Conservation (phyloP, 2,113 vertebrate genomes). For the Poicephalus gulielmi region DNA sequence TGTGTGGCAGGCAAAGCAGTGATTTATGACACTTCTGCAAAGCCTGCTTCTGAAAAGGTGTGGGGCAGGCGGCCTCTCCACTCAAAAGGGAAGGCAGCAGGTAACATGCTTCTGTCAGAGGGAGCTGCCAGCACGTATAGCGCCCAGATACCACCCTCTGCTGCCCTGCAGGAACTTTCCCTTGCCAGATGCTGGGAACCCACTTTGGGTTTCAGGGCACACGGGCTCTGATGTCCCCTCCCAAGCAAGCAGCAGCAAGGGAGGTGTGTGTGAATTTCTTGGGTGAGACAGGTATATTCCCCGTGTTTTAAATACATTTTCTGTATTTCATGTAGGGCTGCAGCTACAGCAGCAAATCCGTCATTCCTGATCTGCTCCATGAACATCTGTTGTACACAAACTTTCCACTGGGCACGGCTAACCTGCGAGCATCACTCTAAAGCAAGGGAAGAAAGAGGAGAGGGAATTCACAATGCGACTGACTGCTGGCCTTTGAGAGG, state of each 20-base stretch:
- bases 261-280: not conserved
- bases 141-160: not conserved
- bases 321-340: not conserved
- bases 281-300: not conserved
- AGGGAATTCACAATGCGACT: not conserved
- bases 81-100: not conserved
- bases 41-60: not conserved
- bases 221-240: not conserved
- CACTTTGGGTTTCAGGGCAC: not conserved
- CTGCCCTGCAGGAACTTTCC: not conserved
- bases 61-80: not conserved
- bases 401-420: not conserved
- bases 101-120: not conserved
- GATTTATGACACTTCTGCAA: conserved; percentile 55
- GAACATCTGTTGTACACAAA: conserved; percentile 35
- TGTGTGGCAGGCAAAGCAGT: conserved; percentile 47
- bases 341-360: not conserved
- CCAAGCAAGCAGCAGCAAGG: not conserved
- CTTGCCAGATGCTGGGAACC: not conserved
- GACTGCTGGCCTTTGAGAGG: not conserved
- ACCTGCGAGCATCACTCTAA: conserved; percentile 20
- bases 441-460: not conserved
- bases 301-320: not conserved
- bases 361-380: not conserved
- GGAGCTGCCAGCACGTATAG: not conserved